These are phyloP conservation scores for Lycocerus yunnanus DNA, from an alignment of 2,888 invertebrate genomes.

Conservation along the genomic window DNA sequence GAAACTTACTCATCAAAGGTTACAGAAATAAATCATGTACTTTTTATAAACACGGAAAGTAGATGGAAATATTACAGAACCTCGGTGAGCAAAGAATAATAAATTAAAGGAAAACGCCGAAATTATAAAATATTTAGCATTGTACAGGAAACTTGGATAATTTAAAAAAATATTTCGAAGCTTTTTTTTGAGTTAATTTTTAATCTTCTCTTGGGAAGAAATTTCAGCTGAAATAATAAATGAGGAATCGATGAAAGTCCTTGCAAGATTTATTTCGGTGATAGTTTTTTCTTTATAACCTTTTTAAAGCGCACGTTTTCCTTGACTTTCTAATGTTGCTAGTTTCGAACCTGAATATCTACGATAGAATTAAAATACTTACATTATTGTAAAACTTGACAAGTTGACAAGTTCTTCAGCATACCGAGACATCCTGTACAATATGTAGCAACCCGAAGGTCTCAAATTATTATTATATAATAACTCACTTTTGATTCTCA, in stretches of 20 bases:
- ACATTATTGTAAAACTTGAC: not conserved
- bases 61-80: not conserved
- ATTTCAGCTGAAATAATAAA: not conserved
- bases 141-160: not conserved
- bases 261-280: not conserved
- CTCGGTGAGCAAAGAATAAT: not conserved
- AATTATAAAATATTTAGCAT: not conserved
- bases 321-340: not conserved
- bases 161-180: not conserved
- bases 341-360: not conserved
- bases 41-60: not conserved
- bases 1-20: not conserved
- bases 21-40: not conserved
- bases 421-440: not conserved
- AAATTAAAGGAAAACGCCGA: not conserved
- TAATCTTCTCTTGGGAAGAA: not conserved
- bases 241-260: not conserved
- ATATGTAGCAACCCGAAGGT: not conserved
- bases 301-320: not conserved
- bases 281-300: not conserved
- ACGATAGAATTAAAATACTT: not conserved
- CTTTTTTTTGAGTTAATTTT: not conserved
- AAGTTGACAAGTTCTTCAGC: not conserved
- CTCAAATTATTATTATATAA: not conserved
- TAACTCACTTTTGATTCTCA: not conserved